Evolutionary conservation across 2,113 vertebrate genomes (phyloP).

Genomic region (Crotalus helleri): DNA sequence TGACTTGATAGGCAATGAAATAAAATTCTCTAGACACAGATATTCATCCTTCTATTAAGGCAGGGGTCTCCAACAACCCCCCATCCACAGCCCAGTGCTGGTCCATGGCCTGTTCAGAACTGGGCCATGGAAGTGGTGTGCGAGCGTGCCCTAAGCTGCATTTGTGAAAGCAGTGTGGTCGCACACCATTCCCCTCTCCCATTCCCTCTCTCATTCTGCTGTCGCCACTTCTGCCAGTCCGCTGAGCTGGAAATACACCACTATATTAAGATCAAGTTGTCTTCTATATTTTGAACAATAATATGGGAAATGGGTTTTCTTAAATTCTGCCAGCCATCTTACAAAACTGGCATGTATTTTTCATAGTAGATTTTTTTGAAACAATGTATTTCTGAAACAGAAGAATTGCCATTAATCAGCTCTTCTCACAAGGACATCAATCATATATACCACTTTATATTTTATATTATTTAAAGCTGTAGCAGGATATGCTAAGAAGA

Average conservation of each 20-base stretch:
- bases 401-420: slow-evolving; percentile 19
- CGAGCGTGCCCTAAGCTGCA: not conserved
- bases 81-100: too few species aligned
- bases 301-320: not conserved
- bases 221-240: not conserved
- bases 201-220: not conserved
- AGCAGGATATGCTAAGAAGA: slow-evolving; percentile 26
- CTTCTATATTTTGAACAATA: not conserved
- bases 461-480: slow-evolving; percentile 46
- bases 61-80: not conserved
- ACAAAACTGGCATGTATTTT: not conserved
- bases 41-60: not conserved
- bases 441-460: not conserved
- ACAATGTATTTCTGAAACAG: not conserved
- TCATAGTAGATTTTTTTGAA: not conserved
- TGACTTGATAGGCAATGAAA: not conserved
- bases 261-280: not conserved
- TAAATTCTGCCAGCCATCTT: not conserved
- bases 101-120: not conserved
- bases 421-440: slow-evolving; percentile 14
- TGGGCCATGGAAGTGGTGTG: not conserved
- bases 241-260: not conserved
- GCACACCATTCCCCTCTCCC: not conserved
- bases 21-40: not conserved
- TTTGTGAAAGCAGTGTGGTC: not conserved